These are phyloP conservation scores for Sclerurus mexicanus DNA, from an alignment of 2,113 vertebrate species.

Conservation along the genomic window DNA sequence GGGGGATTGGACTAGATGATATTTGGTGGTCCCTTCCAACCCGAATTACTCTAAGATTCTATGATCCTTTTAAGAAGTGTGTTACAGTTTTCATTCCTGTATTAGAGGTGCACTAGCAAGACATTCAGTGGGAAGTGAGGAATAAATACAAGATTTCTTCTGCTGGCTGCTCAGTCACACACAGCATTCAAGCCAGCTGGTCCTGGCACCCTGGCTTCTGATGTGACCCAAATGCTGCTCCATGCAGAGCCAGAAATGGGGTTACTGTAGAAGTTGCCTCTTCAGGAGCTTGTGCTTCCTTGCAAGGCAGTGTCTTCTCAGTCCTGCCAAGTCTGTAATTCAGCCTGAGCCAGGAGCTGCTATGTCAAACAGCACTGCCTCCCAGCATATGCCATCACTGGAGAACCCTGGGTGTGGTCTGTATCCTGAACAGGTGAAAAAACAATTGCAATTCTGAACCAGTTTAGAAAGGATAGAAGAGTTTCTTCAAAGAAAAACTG, in stretches of 20 bases:
- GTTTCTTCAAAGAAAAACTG: not conserved
- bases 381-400: not conserved
- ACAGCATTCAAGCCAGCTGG: not conserved
- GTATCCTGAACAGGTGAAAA: not conserved
- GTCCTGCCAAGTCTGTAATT: not conserved
- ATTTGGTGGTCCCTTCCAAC: not conserved
- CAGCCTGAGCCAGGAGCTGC: not conserved
- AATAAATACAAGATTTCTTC: not conserved
- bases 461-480: not conserved
- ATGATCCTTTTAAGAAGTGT: not conserved
- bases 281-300: not conserved
- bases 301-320: rapidly evolving
- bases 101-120: not conserved
- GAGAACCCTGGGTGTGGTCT: not conserved
- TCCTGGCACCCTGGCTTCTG: not conserved
- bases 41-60: not conserved
- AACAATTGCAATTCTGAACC: not conserved
- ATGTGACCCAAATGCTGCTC: not conserved
- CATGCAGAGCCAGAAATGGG: not conserved
- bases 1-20: not conserved
- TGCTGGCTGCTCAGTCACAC: not conserved
- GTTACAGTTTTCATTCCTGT: not conserved
- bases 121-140: not conserved
- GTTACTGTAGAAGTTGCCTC: not conserved
- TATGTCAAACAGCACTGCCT: not conserved